A percentile compares a stretch with the other conserved stretches of the same genome.
These are phyloP conservation scores for Rhamphomyia laevipes DNA, from an alignment of 2,888 invertebrate genomes.

Conservation along the genomic window DNA sequence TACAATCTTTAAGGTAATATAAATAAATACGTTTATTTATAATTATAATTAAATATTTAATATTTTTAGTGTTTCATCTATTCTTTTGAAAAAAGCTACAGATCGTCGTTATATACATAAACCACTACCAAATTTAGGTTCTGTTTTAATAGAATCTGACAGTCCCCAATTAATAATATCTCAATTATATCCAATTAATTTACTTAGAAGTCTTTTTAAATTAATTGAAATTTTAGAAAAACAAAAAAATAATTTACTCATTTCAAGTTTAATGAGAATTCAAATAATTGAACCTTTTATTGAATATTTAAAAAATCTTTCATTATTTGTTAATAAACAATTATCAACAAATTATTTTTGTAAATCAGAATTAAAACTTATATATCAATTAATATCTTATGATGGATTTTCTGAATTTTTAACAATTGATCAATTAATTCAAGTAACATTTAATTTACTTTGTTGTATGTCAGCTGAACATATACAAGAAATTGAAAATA, in stretches of 20 bases:
- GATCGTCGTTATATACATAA: slow-evolving; percentile 32
- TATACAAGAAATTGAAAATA: slow-evolving; percentile 43
- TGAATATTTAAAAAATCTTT: slow-evolving; percentile 21
- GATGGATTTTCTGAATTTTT: slow-evolving; percentile 26
- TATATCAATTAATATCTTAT: slow-evolving; percentile 28
- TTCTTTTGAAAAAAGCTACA: slow-evolving; percentile 22
- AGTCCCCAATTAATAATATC: slow-evolving; percentile 30
- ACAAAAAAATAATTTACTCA: slow-evolving; percentile 18
- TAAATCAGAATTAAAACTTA: slow-evolving; percentile 47
- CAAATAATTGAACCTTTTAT: slow-evolving; percentile 24
- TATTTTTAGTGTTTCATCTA: slow-evolving; percentile 23
- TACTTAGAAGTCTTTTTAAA: slow-evolving; percentile 28
- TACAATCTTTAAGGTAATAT: slow-evolving; percentile 21
- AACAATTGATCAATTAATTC: slow-evolving; percentile 22
- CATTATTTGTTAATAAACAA: slow-evolving; percentile 21
- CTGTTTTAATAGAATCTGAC: slow-evolving; percentile 26
- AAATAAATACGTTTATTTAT: slow-evolving; percentile 17
- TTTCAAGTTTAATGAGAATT: slow-evolving; percentile 23
- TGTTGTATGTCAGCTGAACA: slow-evolving; percentile 49
- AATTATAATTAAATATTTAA: neutral
- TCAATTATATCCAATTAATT: slow-evolving; percentile 29
- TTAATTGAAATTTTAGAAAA: slow-evolving; percentile 19
- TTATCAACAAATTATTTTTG: slow-evolving; percentile 39
- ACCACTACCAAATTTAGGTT: slow-evolving; percentile 31
- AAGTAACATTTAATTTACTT: slow-evolving; percentile 47